Base-by-base conservation (phyloP, 2,888 invertebrate species). In the Gastrophysa polygoni region DNA sequence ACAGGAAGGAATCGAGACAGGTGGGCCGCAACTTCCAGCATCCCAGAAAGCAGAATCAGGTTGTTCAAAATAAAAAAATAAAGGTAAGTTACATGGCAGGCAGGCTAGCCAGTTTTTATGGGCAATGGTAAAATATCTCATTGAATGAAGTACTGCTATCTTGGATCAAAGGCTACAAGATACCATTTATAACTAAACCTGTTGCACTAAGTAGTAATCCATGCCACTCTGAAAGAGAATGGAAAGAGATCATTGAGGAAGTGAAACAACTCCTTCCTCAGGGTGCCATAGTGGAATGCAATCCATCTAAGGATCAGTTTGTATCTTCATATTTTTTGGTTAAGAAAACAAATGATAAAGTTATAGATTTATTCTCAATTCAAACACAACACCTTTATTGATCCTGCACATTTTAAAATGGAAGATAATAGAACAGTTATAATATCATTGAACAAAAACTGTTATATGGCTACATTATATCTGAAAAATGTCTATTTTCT, bases 391-490 rank as follows among this genome's bases (percentile, higher is more conserved):
- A 47, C 49, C 11, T 54, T 61, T 34, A 60, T 75, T 24, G 20
- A 52, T 20, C 58, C 66, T 7, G 34, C 64, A 7, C 71, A 74
- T 62, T 74, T 75, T 50, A 73, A 75, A 66, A 65, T 73, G 57
- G 71, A 74, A 55, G 69, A 73, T 48, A 61, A 57, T 47, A 59
- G 68, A 63, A 71, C 71, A 0, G 70, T 67, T 0, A 52, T 61
- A 18, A 61, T 65, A 43, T 50, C 73, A 38, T 61, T 73, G 16
- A 57, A 52, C 2, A 24, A 29, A 52, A 32, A 66, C 21, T 48
- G 54, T 46, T 71, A 44, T 52, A 50, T 63, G 28, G 38, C 57
- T 7, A 66, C 61, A n/a, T n/a, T 70, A 7, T 66, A 68, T 57
- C 47, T 70, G 10, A 68, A 70, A 38, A 63, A 71, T 46, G 69